These are phyloP conservation scores for Bombus soroeensis DNA, from an alignment of 1,140 invertebrate genomes.

Conservation along the genomic window DNA sequence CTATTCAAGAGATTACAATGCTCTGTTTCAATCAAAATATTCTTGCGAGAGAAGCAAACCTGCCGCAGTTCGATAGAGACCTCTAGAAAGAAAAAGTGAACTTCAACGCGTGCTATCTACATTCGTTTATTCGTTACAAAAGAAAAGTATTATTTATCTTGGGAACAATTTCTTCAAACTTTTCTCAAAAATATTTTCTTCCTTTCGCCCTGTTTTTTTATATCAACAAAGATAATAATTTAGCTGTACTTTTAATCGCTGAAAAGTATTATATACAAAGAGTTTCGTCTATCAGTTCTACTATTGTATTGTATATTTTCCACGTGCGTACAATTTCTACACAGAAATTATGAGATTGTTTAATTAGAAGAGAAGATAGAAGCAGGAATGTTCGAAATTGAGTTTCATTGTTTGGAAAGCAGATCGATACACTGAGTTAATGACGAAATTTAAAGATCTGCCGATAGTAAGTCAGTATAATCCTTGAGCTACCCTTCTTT, in stretches of 20 bases:
- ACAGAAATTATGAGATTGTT: background rate
- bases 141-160: background rate
- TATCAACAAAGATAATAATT: background rate
- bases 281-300: background rate
- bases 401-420: background rate
- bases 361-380: background rate
- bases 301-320: background rate
- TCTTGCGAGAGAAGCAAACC: background rate
- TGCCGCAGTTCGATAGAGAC: background rate
- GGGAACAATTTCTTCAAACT: background rate
- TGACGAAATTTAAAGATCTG: constrained; percentile 58
- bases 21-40: background rate
- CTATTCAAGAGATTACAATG: background rate
- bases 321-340: background rate
- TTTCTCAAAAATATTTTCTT: background rate
- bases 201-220: background rate
- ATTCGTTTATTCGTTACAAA: background rate
- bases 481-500: constrained; percentile 73
- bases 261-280: constrained; percentile 19
- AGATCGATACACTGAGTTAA: background rate
- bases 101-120: background rate
- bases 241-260: background rate
- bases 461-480: constrained; percentile 72
- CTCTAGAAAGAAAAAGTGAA: background rate
- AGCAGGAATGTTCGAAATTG: too few relatives aligned